Base-by-base conservation (phyloP, 2,113 vertebrate species). In the Lampris incognitus region DNA sequence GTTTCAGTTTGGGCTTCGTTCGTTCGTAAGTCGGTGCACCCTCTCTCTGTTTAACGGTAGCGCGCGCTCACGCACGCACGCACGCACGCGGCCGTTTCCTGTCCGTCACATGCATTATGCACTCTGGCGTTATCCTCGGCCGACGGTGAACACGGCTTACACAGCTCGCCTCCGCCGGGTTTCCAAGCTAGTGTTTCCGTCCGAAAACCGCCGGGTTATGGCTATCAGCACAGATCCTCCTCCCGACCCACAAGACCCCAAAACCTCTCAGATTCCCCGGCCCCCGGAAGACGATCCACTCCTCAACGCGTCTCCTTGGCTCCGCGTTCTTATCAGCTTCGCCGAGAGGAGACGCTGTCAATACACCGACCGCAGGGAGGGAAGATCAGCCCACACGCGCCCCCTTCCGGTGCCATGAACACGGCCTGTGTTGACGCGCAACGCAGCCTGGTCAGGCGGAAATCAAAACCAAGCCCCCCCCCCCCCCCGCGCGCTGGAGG, bases 281-380 rank as follows among this genome's bases (percentile, higher is more conserved):
- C 62, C 52, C 62, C 69, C 86, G 93, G 91, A 92, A 93, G 66
- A 70, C 67, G 88, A 93, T 91, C 91, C 82, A 87, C 84, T 90
- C 69, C 78, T 66, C 76, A 24, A 73, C 41, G 79, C 46, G 68
- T 80, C 83, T 83, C 84, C 79, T 57, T 70, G 61, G 77, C 78
- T 90, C 72, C 1, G 41, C 72, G 78, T 90, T 85, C 90, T 90
- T 92, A 93, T 93, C 91, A 86, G 85, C 88, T 83, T 69, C 85
- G 91, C 79, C 84, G 83, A 89, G 83, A 90, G 82, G 88, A 86
- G 76, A 78, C 81, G 63, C 72, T 85, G 91, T 92, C 92, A 89
- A 93, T 94, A 93, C 88, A 89, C 89, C 90, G 86, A 92, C 91
- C 92, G 84, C 88, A 84, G 83, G 85, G 86, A 90, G 83, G 86